Evolutionary conservation across 2,113 vertebrate species (phyloP).

Genomic region (Vulpes vulpes): DNA sequence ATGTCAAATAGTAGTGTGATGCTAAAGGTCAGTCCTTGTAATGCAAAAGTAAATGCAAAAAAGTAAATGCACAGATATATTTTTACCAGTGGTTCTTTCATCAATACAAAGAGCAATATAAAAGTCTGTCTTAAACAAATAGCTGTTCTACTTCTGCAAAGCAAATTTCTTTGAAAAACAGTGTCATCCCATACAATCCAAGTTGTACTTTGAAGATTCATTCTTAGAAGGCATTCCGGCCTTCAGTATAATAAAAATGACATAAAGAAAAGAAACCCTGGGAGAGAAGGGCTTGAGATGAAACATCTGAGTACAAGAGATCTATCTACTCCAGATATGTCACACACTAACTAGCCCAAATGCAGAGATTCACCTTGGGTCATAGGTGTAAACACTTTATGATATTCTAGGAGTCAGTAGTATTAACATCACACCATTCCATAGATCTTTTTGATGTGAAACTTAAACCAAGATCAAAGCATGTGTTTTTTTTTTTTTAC

Average conservation of each 20-base stretch:
- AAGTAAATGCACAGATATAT: not conserved
- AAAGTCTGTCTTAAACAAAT: not conserved
- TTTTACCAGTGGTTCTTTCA: not conserved
- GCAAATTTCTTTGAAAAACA: not conserved
- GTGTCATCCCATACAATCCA: not conserved
- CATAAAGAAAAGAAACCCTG: not conserved
- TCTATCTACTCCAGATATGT: fast-evolving
- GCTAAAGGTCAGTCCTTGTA: not conserved
- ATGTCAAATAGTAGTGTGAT: not conserved
- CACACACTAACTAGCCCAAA: not conserved
- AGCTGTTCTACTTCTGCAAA: not conserved
- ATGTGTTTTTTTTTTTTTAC: not conserved
- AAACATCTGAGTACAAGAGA: no score
- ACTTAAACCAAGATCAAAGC: conserved; percentile 9
- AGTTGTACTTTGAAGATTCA: not conserved
- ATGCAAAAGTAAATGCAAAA: not conserved
- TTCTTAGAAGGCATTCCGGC: not conserved
- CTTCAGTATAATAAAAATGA: not conserved
- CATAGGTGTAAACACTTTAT: not conserved
- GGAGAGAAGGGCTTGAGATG: fast-evolving
- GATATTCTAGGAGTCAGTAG: not conserved
- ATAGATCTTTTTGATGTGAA: not conserved
- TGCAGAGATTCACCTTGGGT: not conserved
- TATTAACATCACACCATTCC: not conserved
- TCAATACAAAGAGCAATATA: not conserved